These are phyloP conservation scores for Palythoa caribaeorum DNA, from an alignment of 92 coral and sea anemone species.

Conservation along the genomic window DNA sequence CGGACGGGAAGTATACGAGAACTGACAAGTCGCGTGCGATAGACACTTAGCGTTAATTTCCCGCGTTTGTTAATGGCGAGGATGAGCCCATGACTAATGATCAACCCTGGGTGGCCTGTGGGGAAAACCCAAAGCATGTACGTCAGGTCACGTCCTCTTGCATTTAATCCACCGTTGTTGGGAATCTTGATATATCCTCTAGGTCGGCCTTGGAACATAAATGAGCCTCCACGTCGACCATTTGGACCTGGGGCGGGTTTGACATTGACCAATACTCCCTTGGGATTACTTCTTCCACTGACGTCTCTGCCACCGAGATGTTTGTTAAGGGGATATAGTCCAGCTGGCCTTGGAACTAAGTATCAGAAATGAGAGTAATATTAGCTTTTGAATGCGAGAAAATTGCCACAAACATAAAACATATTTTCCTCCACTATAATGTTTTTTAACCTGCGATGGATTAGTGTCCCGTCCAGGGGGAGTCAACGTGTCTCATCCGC, in stretches of 20 bases:
- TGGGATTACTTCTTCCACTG: constrained; percentile 16
- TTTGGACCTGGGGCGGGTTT: constrained; percentile 20
- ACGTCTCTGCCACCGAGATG: constrained; percentile 4
- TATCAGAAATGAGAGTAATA: background rate
- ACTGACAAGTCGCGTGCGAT: constrained; percentile 49
- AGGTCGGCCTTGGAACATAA: constrained; percentile 47
- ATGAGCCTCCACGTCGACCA: constrained; percentile 30
- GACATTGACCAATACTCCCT: background rate
- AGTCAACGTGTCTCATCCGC: no score
- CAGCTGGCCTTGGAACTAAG: constrained; percentile 19
- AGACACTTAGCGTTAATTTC: constrained; percentile 47
- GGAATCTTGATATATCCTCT: constrained; percentile 54
- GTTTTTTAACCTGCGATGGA: no score
- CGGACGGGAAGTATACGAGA: constrained; percentile 54
- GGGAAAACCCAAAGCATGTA: constrained; percentile 48
- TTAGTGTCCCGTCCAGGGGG: no score
- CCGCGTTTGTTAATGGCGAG: constrained; percentile 66
- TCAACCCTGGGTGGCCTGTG: constrained; percentile 65
- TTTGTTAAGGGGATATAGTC: constrained; percentile 28
- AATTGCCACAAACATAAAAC: no score
- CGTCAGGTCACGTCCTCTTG: constrained; percentile 53
- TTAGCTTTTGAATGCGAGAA: background rate
- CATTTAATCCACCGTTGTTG: constrained; percentile 38
- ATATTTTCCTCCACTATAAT: background rate
- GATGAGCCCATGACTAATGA: constrained; percentile 68